These are phyloP conservation scores for Eilema griseolum DNA, from an alignment of 2,888 invertebrate species.

Conservation along the genomic window DNA sequence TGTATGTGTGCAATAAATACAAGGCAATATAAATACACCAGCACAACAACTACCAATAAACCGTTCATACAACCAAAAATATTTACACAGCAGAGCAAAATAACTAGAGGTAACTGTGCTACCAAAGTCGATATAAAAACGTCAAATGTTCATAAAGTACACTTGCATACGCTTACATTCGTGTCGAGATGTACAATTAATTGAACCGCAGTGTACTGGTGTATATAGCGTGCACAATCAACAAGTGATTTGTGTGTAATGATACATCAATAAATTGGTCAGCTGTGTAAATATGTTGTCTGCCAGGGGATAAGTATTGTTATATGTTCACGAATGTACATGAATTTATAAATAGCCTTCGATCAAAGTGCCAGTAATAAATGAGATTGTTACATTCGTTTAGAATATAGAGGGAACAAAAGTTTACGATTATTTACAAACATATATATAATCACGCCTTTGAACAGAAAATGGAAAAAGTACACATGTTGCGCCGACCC, in stretches of 20 bases:
- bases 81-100: constrained; percentile 44
- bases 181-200: constrained; percentile 62
- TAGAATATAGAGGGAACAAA: not conserved
- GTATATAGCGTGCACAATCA: constrained; percentile 64
- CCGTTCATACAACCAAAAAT: constrained; percentile 13
- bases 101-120: constrained; percentile 43
- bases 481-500: too few species aligned
- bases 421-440: not conserved
- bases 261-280: constrained; percentile 62
- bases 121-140: constrained; percentile 54
- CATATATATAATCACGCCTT: too few species aligned
- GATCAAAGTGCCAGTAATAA: not conserved
- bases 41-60: constrained; percentile 6
- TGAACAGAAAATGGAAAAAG: too few species aligned
- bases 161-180: constrained; percentile 56
- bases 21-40: not conserved
- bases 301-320: constrained; percentile 12
- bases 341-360: not conserved
- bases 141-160: constrained; percentile 48
- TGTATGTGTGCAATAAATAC: not conserved
- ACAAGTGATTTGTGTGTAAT: constrained; percentile 69
- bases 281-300: constrained; percentile 49
- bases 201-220: constrained; percentile 47
- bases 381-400: not conserved
- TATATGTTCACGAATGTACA: not conserved